Evolutionary conservation across 2,888 invertebrate species (phyloP).

Genomic region (Drosophila picticornis): DNA sequence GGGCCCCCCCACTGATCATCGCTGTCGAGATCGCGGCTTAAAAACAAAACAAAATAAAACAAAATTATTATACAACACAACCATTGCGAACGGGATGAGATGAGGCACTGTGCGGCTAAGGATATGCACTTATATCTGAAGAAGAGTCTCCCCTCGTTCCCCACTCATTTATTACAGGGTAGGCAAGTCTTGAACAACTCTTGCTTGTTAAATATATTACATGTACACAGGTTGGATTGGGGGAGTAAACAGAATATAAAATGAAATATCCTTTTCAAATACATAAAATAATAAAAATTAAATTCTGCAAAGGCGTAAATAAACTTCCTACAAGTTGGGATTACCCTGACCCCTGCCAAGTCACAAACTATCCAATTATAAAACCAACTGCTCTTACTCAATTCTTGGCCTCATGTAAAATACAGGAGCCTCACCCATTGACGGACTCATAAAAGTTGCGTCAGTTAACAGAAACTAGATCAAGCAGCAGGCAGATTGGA

Average conservation of each 20-base stretch:
- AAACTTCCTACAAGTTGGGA: neutral
- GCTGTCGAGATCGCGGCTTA: slow-evolving; percentile 31
- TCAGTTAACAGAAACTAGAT: slow-evolving; percentile 75
- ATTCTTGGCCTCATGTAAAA: slow-evolving; percentile 44
- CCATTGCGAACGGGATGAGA: slow-evolving; percentile 30
- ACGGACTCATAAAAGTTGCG: slow-evolving; percentile 66
- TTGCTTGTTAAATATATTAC: slow-evolving; percentile 54
- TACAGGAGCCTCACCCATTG: slow-evolving; percentile 61
- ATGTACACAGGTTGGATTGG: slow-evolving; percentile 1
- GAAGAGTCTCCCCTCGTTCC: neutral
- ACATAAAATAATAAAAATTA: neutral
- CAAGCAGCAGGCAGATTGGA: slow-evolving; percentile 11
- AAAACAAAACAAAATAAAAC: slow-evolving; percentile 49
- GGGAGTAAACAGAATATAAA: neutral
- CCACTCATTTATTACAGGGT: slow-evolving; percentile 30
- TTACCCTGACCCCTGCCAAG: neutral
- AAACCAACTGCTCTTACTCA: slow-evolving; percentile 69
- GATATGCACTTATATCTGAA: neutral
- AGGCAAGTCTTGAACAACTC: slow-evolving; percentile 6
- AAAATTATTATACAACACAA: slow-evolving; percentile 67
- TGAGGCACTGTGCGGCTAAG: slow-evolving; percentile 13
- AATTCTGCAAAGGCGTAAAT: too few species aligned
- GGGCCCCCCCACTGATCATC: slow-evolving; percentile 35
- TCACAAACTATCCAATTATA: slow-evolving; percentile 77
- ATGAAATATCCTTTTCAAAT: neutral